Evolutionary conservation across 2,888 invertebrate species (phyloP), one percentile per base, ranked within the genome.

Genomic region (Tridacna crocea): DNA sequence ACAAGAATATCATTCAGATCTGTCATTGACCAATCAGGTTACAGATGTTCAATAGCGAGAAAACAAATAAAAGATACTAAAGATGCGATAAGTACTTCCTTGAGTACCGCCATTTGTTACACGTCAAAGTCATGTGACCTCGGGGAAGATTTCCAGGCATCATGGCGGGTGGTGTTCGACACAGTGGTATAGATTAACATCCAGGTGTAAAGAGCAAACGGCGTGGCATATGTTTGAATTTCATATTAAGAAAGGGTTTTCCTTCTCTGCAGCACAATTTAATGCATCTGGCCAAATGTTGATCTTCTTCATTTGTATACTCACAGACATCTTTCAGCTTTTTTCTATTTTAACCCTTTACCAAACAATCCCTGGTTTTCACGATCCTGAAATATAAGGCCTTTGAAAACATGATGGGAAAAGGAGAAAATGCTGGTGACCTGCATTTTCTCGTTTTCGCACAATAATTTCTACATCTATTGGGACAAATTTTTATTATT

Each of bases 151-250:
- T 70, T 70, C 70, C 47, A 22, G 8, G 12, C 70, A 70, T 24
- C n/a, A 70, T 51, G 70, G 70, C 48, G 70, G 70, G 22, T 24
- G 51, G 12, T 36, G 36, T 36, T 36, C 36, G 8, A 36, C 36
- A 36, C 8, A 17, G 51, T 26, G 70, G 10, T 19, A 22, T 24
- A 70, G 51, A 70, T 76, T 58, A 72, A 48, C 75, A 65, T 55
- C 61, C 48, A 66, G 55, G 76, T 80, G 80, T 80, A 66, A 82
- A 82, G 72, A 55, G 75, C 63, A 63, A 63, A 51, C 75, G 70
- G 82, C 78, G 78, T 75, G 82, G 75, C 82, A 82, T 78, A 75
- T 82, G 82, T 82, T 82, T 22, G 75, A 51, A 47, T 51, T 66
- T 46, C n/a, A 46, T 65, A 65, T 46, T 66, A 46, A 55, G 19